phyloP scores from a whole-genome alignment of 2,888 invertebrate genomes.

The Stratiomys singularior region DNA sequence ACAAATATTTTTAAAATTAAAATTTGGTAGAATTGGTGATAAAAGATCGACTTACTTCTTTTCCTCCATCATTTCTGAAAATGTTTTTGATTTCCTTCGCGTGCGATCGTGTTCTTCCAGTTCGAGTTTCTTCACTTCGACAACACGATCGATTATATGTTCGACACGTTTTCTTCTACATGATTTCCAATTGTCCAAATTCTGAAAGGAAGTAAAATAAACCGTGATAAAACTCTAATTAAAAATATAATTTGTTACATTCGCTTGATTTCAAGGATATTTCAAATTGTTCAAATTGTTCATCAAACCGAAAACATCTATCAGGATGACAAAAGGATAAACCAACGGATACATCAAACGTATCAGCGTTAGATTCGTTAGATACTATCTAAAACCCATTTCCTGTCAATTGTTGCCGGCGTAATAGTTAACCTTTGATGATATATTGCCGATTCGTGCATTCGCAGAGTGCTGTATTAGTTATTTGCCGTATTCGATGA shows the following conservation, averaged over 20 bases:
- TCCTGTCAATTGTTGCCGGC: slow-evolving; percentile 9
- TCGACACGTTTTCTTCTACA: slow-evolving; percentile 92
- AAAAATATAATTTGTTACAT: slow-evolving; percentile 1
- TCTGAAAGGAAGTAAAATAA: slow-evolving; percentile 69
- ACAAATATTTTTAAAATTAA: neutral
- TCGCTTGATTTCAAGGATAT: neutral
- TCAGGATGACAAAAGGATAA: too few relatives aligned
- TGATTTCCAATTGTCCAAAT: slow-evolving; percentile 94
- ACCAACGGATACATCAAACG: neutral
- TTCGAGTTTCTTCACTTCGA: slow-evolving; percentile 88
- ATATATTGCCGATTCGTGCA: neutral
- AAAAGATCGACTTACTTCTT: slow-evolving; percentile 64
- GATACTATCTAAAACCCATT: slow-evolving; percentile 18
- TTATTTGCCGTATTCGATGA: neutral
- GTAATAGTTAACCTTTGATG: neutral
- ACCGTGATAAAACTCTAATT: too few relatives aligned
- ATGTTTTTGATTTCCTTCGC: slow-evolving; percentile 87
- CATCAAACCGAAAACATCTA: too few relatives aligned
- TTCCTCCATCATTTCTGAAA: slow-evolving; percentile 94
- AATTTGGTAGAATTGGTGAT: neutral
- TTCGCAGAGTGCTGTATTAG: neutral
- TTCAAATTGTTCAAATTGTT: too few relatives aligned
- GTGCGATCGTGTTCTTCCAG: slow-evolving; percentile 78
- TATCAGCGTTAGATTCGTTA: neutral
- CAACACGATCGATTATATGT: slow-evolving; percentile 88